Evolutionary conservation across 2,113 vertebrate species (phyloP).

Genomic region (Phasianus colchicus): DNA sequence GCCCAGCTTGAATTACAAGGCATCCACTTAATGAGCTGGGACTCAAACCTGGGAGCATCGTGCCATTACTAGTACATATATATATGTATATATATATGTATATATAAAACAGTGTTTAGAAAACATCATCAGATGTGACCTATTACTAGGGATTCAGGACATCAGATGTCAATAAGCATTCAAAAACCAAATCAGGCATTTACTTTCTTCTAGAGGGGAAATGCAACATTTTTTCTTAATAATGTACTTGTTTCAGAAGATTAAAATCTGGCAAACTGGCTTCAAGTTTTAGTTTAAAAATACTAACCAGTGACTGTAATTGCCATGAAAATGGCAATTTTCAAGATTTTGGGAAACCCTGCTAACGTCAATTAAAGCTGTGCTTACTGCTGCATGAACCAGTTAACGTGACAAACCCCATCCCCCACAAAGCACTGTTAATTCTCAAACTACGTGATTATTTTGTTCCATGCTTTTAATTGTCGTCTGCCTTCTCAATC

Average conservation of each 20-base stretch:
- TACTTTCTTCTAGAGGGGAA: not conserved
- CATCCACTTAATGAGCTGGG: conserved; percentile 56
- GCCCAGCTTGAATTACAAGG: conserved; percentile 60
- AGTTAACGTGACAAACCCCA: not conserved
- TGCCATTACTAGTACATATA: not conserved
- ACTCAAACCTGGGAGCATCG: conserved; percentile 6
- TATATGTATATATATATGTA: not conserved
- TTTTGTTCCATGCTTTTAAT: not conserved
- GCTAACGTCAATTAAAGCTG: not conserved
- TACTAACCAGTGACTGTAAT: not conserved
- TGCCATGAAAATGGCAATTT: not conserved
- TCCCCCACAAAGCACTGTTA: not conserved
- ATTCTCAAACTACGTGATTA: conserved; percentile 32
- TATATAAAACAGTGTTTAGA: not conserved
- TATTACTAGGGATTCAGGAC: not conserved
- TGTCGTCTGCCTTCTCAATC: conserved; percentile 20
- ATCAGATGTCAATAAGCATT: not conserved
- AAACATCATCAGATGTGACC: not conserved
- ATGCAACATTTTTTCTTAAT: not conserved
- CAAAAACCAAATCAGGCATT: not conserved
- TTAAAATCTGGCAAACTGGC: not conserved
- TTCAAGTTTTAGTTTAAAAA: not conserved
- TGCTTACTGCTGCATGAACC: not conserved
- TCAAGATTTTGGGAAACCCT: not conserved
- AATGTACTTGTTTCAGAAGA: not conserved